These are phyloP conservation scores for Achatina immaculata DNA, from an alignment of 1,140 invertebrate species.

Conservation along the genomic window DNA sequence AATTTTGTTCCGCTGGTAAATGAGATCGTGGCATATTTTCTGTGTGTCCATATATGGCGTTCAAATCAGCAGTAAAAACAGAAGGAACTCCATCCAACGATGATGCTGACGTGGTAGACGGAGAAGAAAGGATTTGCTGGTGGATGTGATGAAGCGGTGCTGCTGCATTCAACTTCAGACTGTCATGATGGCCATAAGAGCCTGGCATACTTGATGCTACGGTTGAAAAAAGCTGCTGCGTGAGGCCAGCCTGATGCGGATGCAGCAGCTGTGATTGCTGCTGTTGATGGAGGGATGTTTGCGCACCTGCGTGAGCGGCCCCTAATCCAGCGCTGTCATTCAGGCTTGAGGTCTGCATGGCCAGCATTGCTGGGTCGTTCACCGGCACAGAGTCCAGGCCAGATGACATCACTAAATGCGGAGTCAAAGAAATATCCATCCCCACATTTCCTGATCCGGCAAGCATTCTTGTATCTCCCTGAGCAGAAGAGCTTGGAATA, in stretches of 20 bases:
- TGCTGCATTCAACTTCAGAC: constrained; percentile 6
- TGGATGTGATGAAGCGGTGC: not conserved
- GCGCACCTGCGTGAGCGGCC: not conserved
- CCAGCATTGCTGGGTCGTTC: not conserved
- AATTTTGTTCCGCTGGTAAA: constrained; percentile 10
- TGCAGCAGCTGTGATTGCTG: constrained; percentile 4
- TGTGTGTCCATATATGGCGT: constrained; percentile 28
- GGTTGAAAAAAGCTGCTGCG: not conserved
- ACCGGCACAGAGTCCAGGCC: no score
- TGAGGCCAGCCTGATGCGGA: not conserved
- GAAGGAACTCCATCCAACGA: constrained; percentile 1
- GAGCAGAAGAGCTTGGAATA: not conserved
- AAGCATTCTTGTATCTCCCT: not conserved
- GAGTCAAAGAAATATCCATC: constrained; percentile 1
- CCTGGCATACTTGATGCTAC: not conserved
- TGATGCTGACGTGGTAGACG: not conserved
- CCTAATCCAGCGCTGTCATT: not conserved
- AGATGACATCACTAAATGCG: not conserved
- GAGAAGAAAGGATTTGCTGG: not conserved
- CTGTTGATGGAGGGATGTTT: constrained; percentile 18
- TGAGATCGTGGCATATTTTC: constrained; percentile 15
- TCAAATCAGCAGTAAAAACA: constrained; percentile 29
- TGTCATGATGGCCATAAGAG: not conserved
- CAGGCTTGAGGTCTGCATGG: not conserved
- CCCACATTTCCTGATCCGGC: not conserved